These are phyloP conservation scores for Solenodon paradoxus DNA, from an alignment of 2,113 vertebrate genomes.

Conservation along the genomic window DNA sequence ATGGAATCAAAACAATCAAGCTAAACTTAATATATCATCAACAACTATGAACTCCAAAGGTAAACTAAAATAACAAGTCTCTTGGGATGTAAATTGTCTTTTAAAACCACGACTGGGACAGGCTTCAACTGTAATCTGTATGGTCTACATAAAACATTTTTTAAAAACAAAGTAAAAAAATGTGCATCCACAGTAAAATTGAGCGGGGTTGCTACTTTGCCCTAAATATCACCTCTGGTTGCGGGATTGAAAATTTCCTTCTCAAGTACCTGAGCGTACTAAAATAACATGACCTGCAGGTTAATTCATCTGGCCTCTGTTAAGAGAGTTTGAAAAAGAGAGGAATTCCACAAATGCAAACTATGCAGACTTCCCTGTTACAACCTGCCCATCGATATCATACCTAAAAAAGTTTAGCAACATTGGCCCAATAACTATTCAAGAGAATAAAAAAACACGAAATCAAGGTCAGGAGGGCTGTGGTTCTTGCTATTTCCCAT, in stretches of 20 bases:
- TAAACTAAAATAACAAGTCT: not conserved
- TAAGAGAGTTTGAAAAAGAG: slow-evolving; percentile 30
- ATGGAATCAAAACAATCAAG: slow-evolving; percentile 26
- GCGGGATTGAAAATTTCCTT: not conserved
- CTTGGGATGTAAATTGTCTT: not conserved
- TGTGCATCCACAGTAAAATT: not conserved
- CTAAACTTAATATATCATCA: not conserved
- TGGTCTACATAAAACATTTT: not conserved
- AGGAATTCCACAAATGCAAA: slow-evolving; percentile 45
- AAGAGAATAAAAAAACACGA: not conserved
- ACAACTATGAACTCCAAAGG: not conserved
- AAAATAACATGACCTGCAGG: slow-evolving; percentile 1
- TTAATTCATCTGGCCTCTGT: slow-evolving; percentile 21
- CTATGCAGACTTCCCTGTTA: not conserved
- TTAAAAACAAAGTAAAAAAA: not conserved
- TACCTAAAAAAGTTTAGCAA: not conserved
- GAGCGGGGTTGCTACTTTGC: not conserved
- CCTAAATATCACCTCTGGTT: not conserved
- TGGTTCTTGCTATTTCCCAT: slow-evolving; percentile 5
- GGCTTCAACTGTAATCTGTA: not conserved
- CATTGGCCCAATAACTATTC: not conserved
- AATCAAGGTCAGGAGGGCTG: not conserved
- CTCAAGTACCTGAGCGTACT: not conserved
- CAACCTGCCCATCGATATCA: not conserved
- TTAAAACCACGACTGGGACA: not conserved